Percentiles rank a stretch among this genome's conserved stretches.
These are phyloP conservation scores for Solenodon paradoxus DNA, from an alignment of 2,113 vertebrate species.

Conservation along the genomic window DNA sequence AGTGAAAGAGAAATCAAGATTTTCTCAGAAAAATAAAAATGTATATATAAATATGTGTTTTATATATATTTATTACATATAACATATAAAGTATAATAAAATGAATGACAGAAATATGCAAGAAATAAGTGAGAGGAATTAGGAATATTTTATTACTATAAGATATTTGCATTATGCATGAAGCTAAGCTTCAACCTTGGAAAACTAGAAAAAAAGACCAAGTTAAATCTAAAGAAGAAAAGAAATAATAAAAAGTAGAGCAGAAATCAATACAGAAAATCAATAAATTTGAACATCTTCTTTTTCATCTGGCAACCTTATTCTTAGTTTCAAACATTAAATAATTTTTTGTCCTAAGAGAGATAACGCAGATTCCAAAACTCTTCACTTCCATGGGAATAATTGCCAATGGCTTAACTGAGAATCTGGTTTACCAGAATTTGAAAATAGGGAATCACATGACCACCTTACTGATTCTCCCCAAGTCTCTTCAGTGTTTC, in stretches of 20 bases:
- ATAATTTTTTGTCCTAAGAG: background rate
- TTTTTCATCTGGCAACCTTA: too few species aligned
- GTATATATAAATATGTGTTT: too few species aligned
- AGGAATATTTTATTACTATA: too few species aligned
- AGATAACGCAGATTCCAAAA: background rate
- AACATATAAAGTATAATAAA: too few species aligned
- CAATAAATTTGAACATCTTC: too few species aligned
- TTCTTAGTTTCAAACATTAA: constrained; percentile 23
- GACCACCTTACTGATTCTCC: background rate
- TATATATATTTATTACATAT: too few species aligned
- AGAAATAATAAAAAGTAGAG: background rate
- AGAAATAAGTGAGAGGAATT: too few species aligned
- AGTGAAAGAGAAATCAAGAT: too few species aligned
- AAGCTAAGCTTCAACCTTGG: too few species aligned
- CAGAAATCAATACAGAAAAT: background rate
- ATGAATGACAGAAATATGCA: too few species aligned
- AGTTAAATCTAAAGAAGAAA: background rate
- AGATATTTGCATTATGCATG: too few species aligned
- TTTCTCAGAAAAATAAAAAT: too few species aligned
- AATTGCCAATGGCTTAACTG: background rate
- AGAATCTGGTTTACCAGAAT: constrained; percentile 20
- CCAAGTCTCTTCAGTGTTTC: background rate
- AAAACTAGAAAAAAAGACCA: background rate
- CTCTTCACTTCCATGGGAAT: background rate
- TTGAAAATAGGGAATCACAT: background rate